Evolutionary conservation across 2,797 vertebrate genomes (phyloP), one percentile per base, ranked within the genome.

Genomic region (Podarcis lilfordi): DNA sequence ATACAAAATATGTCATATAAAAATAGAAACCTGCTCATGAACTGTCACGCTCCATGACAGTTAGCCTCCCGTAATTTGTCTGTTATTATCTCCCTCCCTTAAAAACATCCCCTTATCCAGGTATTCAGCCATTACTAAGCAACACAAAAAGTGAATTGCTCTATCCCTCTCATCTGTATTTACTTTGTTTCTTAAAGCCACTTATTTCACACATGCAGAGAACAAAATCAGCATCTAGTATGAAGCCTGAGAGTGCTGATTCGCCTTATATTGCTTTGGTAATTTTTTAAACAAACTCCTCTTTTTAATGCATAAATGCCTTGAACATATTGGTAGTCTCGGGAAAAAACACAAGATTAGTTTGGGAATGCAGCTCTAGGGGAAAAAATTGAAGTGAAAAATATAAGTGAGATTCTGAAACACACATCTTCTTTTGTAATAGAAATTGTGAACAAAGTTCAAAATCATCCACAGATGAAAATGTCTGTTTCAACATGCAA

Each of bases 131-230:
- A 94, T 94, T 91, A 89, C 94, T 80, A 94, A 91, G 93, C 90
- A 95, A 95, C 94, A 84, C 68, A 86, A 92, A 92, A 93, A 92
- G 88, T 91, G 91, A 93, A 94, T 61, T 81, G 82, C 85, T 85
- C 85, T 78, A 87, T 89, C 84, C 90, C 74, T 90, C 91, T 92
- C 91, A 89, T 77, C 71, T 79, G 89, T 92, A 90, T 93, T 95
- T 95, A 89, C 91, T 94, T 91, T 92, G 17, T 76, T 76, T 92
- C 85, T 86, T 71, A 92, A 88, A 91, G 86, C 1, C 71, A 91
- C 85, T 92, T 90, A 86, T 75, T 90, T 82, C 66, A 86, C 43
- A 66, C 80, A 77, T 79, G 61, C 80, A 85, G 86, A 92, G 86
- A 94, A 89, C 90, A 23, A 72, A 15, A 75, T 64, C 84, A 87